A percentile compares a stretch with the other conserved stretches of the same genome.
Conservation (phyloP, 1,140 invertebrate genomes). For the Leptopilina clavipes region DNA sequence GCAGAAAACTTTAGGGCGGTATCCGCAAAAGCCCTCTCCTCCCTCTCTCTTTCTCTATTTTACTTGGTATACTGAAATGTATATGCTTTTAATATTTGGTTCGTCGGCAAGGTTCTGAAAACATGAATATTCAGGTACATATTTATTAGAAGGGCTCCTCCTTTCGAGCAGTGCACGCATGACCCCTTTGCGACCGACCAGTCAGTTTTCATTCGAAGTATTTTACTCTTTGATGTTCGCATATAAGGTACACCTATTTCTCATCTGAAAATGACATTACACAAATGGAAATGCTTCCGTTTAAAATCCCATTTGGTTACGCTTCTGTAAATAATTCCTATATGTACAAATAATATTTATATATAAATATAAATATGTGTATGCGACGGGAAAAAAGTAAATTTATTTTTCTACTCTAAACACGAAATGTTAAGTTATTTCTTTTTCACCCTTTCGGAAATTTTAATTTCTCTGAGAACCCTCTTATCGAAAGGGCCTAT, state of each 20-base stretch:
- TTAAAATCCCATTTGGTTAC: background rate
- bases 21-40: conserved; percentile 37
- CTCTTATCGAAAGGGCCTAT: conserved; percentile 11
- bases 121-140: conserved; percentile 63
- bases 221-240: conserved; percentile 61
- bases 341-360: no score
- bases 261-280: conserved; percentile 59
- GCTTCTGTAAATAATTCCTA: background rate
- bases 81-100: conserved; percentile 54
- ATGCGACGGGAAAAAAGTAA: background rate
- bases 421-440: background rate
- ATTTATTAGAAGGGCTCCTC: conserved; percentile 56
- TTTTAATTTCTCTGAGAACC: background rate
- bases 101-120: conserved; percentile 57
- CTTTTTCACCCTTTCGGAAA: background rate
- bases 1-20: conserved; percentile 48
- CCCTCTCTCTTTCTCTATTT: conserved; percentile 37
- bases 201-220: conserved; percentile 61
- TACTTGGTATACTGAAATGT: conserved; percentile 41
- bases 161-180: conserved; percentile 49
- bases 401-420: background rate
- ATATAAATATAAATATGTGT: no score
- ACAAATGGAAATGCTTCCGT: conserved; percentile 42
- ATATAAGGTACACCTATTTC: conserved; percentile 50
- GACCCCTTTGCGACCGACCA: conserved; percentile 43